Conservation (phyloP, 2,888 invertebrate genomes). For the Drosophila planitibia region DNA sequence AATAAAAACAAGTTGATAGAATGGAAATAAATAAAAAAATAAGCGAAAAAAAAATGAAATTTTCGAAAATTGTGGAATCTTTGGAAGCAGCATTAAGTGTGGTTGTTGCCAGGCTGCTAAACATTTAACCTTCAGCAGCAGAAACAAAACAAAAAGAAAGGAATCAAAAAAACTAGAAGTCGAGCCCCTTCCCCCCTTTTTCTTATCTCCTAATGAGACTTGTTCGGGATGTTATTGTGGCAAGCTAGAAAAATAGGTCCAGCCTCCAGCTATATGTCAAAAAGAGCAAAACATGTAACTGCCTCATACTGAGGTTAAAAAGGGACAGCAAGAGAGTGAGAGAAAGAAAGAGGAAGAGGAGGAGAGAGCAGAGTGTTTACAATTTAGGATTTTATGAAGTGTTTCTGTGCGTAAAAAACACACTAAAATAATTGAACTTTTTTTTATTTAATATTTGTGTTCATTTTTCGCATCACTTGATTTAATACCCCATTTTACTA, state of each 20-base stretch:
- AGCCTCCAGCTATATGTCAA: slow-evolving; percentile 65
- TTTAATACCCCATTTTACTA: background rate
- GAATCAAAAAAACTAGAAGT: slow-evolving; percentile 10
- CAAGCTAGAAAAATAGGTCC: slow-evolving; percentile 28
- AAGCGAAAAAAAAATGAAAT: slow-evolving; percentile 14
- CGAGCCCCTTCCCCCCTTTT: slow-evolving; percentile 36
- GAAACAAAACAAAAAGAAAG: background rate
- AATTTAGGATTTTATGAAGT: background rate
- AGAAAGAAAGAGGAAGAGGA: background rate
- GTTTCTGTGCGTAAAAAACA: background rate
- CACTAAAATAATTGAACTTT: background rate
- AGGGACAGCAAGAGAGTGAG: background rate
- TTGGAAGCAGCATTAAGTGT: slow-evolving; percentile 9
- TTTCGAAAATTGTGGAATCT: slow-evolving; percentile 48
- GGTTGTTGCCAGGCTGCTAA: slow-evolving; percentile 41
- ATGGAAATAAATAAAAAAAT: slow-evolving; percentile 13
- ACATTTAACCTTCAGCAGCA: slow-evolving; percentile 42
- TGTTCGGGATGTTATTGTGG: slow-evolving; percentile 43
- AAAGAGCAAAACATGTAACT: slow-evolving; percentile 24
- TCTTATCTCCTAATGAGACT: slow-evolving; percentile 41
- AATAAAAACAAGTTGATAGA: slow-evolving; percentile 69
- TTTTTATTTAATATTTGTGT: background rate
- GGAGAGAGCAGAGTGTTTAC: background rate
- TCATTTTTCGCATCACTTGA: background rate
- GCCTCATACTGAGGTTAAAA: slow-evolving; percentile 6